These are phyloP conservation scores for Exaiptasia diaphana DNA, from an alignment of 64 coral and sea anemone species.

Conservation along the genomic window DNA sequence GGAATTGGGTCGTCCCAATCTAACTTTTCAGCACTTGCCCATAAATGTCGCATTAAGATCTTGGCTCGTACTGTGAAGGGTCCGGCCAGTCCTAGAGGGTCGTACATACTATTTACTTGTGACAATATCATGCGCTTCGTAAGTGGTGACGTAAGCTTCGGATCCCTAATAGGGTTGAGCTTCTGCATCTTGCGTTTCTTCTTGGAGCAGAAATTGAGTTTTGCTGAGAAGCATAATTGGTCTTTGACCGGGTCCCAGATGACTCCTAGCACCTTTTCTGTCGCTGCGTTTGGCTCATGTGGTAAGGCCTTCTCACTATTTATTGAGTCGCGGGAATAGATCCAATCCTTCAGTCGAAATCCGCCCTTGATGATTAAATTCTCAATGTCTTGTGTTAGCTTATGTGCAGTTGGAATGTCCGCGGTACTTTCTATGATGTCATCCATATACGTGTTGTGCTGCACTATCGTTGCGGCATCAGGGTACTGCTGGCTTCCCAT, in stretches of 20 bases:
- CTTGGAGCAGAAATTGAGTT: constrained; percentile 26
- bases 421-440: neutral
- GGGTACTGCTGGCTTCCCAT: neutral
- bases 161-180: neutral
- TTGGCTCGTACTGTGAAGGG: constrained; percentile 41
- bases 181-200: neutral
- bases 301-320: constrained; percentile 8
- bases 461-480: neutral
- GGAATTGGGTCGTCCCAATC: constrained; percentile 28
- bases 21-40: neutral
- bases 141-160: neutral
- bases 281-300: neutral
- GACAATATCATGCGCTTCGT: constrained; percentile 24
- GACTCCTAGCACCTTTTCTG: constrained; percentile 54
- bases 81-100: constrained; percentile 11
- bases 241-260: constrained; percentile 36
- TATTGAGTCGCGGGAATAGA: neutral
- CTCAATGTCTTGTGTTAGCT: neutral
- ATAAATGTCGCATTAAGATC: constrained; percentile 47
- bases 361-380: neutral
- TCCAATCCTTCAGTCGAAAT: constrained; percentile 37
- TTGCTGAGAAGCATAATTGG: constrained; percentile 24
- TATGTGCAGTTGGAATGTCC: neutral
- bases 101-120: constrained; percentile 41
- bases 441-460: neutral